These are phyloP conservation scores for Caenorhabditis sp. DNA, from an alignment of 2,888 invertebrate genomes.

Conservation along the genomic window DNA sequence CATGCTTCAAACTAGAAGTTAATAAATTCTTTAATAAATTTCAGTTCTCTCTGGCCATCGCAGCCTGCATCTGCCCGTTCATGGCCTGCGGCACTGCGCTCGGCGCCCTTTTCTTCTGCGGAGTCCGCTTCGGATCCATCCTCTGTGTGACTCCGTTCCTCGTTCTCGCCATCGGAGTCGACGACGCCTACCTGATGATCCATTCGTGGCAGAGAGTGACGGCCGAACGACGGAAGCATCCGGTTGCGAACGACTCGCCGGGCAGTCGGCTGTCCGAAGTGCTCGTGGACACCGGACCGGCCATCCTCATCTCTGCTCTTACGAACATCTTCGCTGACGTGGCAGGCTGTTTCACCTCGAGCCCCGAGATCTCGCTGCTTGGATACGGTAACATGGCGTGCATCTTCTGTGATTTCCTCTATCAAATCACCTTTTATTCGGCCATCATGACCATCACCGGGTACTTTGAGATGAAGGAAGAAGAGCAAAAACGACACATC, in stretches of 20 bases:
- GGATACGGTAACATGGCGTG: conserved; percentile 74
- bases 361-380: conserved; percentile 75
- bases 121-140: conserved; percentile 74
- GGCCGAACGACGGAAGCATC: conserved; percentile 59
- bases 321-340: conserved; percentile 77
- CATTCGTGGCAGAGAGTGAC: conserved; percentile 76
- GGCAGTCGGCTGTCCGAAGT: conserved; percentile 69
- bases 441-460: conserved; percentile 75
- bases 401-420: conserved; percentile 72
- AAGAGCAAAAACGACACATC: conserved; percentile 56
- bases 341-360: conserved; percentile 74
- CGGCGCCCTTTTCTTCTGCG: conserved; percentile 71
- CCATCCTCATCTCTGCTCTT: conserved; percentile 75
- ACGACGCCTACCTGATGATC: conserved; percentile 78
- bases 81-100: conserved; percentile 77
- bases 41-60: conserved; percentile 70
- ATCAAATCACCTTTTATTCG: conserved; percentile 76
- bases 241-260: conserved; percentile 61
- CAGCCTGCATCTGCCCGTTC: conserved; percentile 76
- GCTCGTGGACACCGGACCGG: conserved; percentile 75
- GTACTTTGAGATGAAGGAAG: conserved; percentile 68
- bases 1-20: too few relatives aligned
- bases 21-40: conserved; percentile 18
- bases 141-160: conserved; percentile 76
- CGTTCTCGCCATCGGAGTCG: conserved; percentile 74